Evolutionary conservation across 2,888 invertebrate genomes (phyloP).

Genomic region (Phaonia tiefii): DNA sequence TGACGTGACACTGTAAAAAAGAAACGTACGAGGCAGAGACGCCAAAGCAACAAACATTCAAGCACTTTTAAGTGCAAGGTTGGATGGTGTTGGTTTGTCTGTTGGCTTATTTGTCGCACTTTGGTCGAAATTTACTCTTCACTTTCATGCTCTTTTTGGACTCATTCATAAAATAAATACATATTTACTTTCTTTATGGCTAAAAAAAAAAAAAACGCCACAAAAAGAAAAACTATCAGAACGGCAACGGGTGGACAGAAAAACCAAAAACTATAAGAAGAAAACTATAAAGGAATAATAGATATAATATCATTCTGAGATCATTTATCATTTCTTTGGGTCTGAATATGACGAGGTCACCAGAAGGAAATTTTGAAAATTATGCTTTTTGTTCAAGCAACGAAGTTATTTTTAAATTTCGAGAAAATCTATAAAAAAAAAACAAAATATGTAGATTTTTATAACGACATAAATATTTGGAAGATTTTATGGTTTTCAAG

Average conservation of each 20-base stretch:
- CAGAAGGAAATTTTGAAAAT: neutral
- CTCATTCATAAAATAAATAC: neutral
- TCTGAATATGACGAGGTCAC: neutral
- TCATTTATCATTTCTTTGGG: slow-evolving; percentile 21
- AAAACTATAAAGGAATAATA: neutral
- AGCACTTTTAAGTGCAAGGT: slow-evolving; percentile 31
- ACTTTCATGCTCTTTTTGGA: too few relatives aligned
- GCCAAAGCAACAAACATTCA: too few relatives aligned
- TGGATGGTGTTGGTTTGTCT: neutral
- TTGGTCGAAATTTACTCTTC: slow-evolving; percentile 8
- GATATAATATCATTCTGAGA: slow-evolving; percentile 4
- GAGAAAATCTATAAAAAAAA: too few relatives aligned
- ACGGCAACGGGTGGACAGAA: neutral
- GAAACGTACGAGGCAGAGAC: too few relatives aligned
- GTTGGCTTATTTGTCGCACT: neutral
- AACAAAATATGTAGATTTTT: too few relatives aligned
- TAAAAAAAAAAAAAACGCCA: slow-evolving; percentile 3
- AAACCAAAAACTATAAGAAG: neutral
- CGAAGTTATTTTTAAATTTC: too few relatives aligned
- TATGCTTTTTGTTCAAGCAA: too few relatives aligned
- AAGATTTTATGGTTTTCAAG: too few relatives aligned
- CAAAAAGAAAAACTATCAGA: slow-evolving; percentile 14
- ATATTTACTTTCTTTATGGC: slow-evolving; percentile 27
- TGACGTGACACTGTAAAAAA: too few relatives aligned
- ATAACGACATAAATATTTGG: too few relatives aligned